phyloP scores from a whole-genome alignment of 2,888 invertebrate genomes.

The Zeuzera pyrina region DNA sequence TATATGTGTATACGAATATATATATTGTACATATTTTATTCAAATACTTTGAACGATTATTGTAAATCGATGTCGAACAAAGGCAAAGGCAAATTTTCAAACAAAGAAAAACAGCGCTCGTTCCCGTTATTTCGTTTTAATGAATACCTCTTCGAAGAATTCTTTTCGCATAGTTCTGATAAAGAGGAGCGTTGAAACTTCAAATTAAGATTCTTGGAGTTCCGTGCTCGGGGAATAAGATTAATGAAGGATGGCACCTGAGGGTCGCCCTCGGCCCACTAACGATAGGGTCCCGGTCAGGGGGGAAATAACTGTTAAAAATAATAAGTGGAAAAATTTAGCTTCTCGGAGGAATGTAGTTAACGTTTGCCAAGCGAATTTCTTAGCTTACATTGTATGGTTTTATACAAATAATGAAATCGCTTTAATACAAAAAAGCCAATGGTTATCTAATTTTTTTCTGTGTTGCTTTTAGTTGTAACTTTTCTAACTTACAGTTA shows the following conservation, averaged over 20 bases:
- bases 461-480: too few species aligned
- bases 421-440: too few species aligned
- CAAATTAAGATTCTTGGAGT: constrained; percentile 72
- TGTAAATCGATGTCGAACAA: too few species aligned
- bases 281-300: constrained; percentile 42
- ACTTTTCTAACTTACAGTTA: too few species aligned
- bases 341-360: too few species aligned
- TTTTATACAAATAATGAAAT: too few species aligned
- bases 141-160: constrained; percentile 56
- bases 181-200: constrained; percentile 68
- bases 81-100: background rate
- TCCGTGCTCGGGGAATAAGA: constrained; percentile 59
- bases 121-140: constrained; percentile 44
- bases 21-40: too few species aligned
- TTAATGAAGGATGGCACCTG: constrained; percentile 69
- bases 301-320: constrained; percentile 45
- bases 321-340: constrained; percentile 47
- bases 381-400: too few species aligned
- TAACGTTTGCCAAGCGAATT: too few species aligned
- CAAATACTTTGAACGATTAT: too few species aligned
- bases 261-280: constrained; percentile 29
- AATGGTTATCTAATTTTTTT: too few species aligned
- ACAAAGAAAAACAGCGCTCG: background rate
- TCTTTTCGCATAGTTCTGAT: constrained; percentile 69
- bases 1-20: too few species aligned